Evolutionary conservation across 2,797 vertebrate species (phyloP).

Genomic region (Helostoma temminkii): DNA sequence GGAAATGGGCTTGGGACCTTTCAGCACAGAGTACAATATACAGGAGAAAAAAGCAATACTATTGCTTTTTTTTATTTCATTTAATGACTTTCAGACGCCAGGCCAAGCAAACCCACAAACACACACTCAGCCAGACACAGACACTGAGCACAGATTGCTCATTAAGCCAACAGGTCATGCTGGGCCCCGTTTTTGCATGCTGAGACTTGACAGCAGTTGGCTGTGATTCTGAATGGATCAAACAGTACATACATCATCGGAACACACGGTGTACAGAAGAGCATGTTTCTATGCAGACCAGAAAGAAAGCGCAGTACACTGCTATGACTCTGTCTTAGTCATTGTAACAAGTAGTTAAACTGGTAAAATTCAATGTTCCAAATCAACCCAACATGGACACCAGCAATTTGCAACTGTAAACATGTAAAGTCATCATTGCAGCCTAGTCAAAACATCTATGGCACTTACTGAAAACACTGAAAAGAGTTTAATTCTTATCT

Average conservation of each 20-base stretch:
- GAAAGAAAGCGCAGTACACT: not conserved
- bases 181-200: constrained; percentile 68
- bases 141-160: constrained; percentile 64
- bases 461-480: constrained; percentile 36
- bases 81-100: constrained; percentile 73
- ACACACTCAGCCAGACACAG: constrained; percentile 31
- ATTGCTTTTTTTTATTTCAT: constrained; percentile 62
- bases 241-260: constrained; percentile 40
- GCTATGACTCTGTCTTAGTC: not conserved
- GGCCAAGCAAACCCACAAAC: constrained; percentile 32
- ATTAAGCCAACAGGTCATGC: constrained; percentile 78
- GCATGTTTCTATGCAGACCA: constrained; percentile 17
- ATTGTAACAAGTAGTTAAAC: not conserved
- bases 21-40: constrained; percentile 39
- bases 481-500: constrained; percentile 62
- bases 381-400: constrained; percentile 4
- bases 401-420: constrained; percentile 27
- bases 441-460: constrained; percentile 57
- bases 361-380: constrained; percentile 6
- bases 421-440: constrained; percentile 20
- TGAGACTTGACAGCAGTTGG: constrained; percentile 69
- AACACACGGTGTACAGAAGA: constrained; percentile 15
- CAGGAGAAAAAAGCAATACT: constrained; percentile 45
- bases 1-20: constrained; percentile 45
- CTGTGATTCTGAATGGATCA: constrained; percentile 49